Conservation (phyloP, 2,113 vertebrate species). For the Rhinogobius similis region DNA sequence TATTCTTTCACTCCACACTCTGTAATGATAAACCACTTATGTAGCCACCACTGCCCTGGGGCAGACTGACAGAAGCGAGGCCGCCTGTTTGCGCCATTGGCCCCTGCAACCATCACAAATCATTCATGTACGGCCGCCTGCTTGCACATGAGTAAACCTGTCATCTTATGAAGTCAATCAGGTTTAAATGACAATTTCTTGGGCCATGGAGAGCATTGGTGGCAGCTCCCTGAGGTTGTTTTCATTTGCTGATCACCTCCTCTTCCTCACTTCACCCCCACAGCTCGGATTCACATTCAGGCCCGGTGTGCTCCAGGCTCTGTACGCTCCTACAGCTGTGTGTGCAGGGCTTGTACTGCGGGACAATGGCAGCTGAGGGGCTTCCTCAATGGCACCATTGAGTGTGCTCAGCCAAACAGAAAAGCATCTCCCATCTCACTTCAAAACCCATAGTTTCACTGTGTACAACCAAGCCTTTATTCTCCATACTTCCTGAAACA, state of each 20-base stretch:
- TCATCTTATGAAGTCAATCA: no score
- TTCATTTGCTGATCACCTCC: conserved; percentile 5
- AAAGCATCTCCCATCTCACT: conserved; percentile 82
- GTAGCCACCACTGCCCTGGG: no score
- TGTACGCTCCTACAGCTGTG: conserved; percentile 33
- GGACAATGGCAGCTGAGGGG: conserved; percentile 75
- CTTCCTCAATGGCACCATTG: conserved; percentile 78
- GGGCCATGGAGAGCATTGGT: background rate
- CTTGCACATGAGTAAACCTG: no score
- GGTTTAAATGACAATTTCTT: background rate
- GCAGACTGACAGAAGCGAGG: no score
- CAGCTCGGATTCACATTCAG: conserved; percentile 38
- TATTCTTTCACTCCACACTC: no score
- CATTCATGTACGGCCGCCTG: no score
- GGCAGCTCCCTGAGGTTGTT: background rate
- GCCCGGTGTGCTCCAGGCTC: conserved; percentile 38
- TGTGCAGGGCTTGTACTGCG: conserved; percentile 48
- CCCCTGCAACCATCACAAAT: no score
- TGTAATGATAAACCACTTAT: no score
- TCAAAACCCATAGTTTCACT: conserved; percentile 77
- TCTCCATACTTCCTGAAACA: conserved; percentile 69
- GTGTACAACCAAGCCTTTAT: conserved; percentile 78
- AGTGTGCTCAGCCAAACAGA: conserved; percentile 81
- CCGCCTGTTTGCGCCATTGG: no score
- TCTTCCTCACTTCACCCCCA: conserved; percentile 19